Evolutionary conservation across 1,140 invertebrate genomes (phyloP), one percentile per base, ranked within the genome.

Genomic region (Conopomorpha cramerella): DNA sequence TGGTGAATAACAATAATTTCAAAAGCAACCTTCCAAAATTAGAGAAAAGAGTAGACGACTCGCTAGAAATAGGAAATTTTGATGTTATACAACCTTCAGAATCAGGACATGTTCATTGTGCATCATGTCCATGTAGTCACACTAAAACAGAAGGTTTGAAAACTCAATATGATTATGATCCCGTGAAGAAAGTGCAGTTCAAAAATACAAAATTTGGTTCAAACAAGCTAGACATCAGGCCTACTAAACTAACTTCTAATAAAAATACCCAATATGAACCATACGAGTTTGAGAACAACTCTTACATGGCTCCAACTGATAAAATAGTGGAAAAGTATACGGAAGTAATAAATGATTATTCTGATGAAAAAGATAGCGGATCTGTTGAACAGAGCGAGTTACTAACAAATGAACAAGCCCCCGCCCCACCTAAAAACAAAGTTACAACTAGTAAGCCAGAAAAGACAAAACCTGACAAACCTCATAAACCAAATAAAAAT

Each of bases 291-390:
- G 71, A 72, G 50, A 57, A 35, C 30, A 60, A 43, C 39, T 55
- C 62, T 18, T 50, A 66, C 31, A 19, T 48, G 40, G 51, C 71
- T 15, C 72, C 67, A 2, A 63, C 61, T 12, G 74, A 79, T 45
- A 77, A 64, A 52, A 46, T 79, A 34, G 70, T 78, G 13, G 73
- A 79, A 61, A 79, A 79, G 42, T 79, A 77, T 41, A 79, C 77
- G 10, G 72, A 79, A 60, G 64, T 78, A 7, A 57, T 70, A 12
- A 77, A 59, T 45, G 77, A 79, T 44, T 74, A 63, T 23, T 77
- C 77, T 3, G 73, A 79, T 51, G 74, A 80, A 38, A 72, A 78
- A 44, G 67, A 71, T 36, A 43, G 54, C 1, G 60, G 51, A 45
- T 53, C 54, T 8, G 43, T 76, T 16, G 58, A 67, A 46, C 48